A percentile compares a stretch with the other conserved stretches of the same genome.
phyloP scores from a whole-genome alignment of 2,113 vertebrate species.

The Sclerurus mexicanus region DNA sequence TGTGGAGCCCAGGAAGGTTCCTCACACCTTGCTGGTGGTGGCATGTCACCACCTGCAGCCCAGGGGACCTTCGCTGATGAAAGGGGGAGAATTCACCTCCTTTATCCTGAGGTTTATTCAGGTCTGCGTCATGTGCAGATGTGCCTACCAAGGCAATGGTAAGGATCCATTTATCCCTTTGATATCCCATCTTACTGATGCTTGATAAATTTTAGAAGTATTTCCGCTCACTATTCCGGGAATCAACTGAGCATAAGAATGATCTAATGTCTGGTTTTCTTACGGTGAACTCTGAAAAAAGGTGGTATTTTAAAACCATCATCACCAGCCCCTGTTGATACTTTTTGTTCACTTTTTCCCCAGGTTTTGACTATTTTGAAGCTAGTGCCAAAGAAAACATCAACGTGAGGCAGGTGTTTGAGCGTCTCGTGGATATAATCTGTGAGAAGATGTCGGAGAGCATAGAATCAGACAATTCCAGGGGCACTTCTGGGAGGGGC shows the following conservation, averaged over 20 bases:
- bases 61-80: background rate
- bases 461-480: slow-evolving; percentile 84
- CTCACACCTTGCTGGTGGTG: background rate
- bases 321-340: background rate
- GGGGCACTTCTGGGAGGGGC: slow-evolving; percentile 80
- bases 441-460: slow-evolving; percentile 98
- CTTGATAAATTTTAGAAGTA: background rate
- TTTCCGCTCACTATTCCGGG: background rate
- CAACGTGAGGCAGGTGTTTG: slow-evolving; percentile 95
- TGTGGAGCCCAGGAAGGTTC: background rate
- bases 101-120: background rate
- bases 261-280: background rate
- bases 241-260: background rate
- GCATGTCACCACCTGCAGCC: background rate
- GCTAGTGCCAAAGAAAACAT: slow-evolving; percentile 98
- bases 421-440: slow-evolving; percentile 95
- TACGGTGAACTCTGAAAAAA: background rate
- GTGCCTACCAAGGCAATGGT: background rate
- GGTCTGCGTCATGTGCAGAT: background rate
- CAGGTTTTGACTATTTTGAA: slow-evolving; percentile 98
- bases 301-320: background rate
- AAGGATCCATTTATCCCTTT: background rate
- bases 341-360: background rate
- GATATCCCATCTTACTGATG: background rate
- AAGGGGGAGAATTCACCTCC: background rate